Evolutionary conservation across 2,113 vertebrate genomes (phyloP), one percentile per base, ranked within the genome.

Genomic region (Talpa occidentalis): DNA sequence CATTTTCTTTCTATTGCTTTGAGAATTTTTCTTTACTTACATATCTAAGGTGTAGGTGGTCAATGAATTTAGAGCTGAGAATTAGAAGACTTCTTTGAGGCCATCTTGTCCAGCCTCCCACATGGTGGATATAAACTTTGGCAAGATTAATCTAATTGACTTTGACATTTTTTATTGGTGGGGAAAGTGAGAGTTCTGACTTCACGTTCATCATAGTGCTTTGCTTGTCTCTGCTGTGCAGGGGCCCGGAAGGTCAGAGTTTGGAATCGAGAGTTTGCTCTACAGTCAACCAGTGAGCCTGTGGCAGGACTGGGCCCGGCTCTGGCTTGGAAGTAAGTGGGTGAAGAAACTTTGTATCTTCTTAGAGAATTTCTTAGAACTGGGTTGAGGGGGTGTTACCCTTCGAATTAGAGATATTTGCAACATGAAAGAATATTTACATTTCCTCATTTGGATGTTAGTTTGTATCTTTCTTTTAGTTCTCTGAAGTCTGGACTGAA

Each of bases 271-370:
- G 99, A 99, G 93, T 99, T 99, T 32, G 98, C 99, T 86, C 97
- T 99, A 59, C 99, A 99, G 93, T 99, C 99, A 67, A 99, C 99
- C 82, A 99, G 99, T 19, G 99, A 99, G 93, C 96, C 98, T 35
- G 22, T 99, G 94, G 98, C 98, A 3, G 99, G 99, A 30, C 98
- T 99, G 97, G 99, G 99, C 78, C 99, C 99, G 91, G 91, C 98
- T 0, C 97, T 99, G 24, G 99, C 98, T 84, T 99, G 99, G 99
- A 99, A 99, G 99, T 99, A 97, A 99, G 99, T 98, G 94, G 56
- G 56, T 87, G 78, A 84, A 10, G 89, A 21, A 64, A 77, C 69
- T 0, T 62, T 37, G 4, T 47, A 21, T 30, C 89, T 0, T 94
- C 24, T 62, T 37, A 62, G 49, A 26, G 73, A 52, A 10, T 40